A percentile compares a stretch with the other conserved stretches of the same genome.
Conservation (phyloP, 2,888 invertebrate genomes). For the Habrosyne pyritoides region DNA sequence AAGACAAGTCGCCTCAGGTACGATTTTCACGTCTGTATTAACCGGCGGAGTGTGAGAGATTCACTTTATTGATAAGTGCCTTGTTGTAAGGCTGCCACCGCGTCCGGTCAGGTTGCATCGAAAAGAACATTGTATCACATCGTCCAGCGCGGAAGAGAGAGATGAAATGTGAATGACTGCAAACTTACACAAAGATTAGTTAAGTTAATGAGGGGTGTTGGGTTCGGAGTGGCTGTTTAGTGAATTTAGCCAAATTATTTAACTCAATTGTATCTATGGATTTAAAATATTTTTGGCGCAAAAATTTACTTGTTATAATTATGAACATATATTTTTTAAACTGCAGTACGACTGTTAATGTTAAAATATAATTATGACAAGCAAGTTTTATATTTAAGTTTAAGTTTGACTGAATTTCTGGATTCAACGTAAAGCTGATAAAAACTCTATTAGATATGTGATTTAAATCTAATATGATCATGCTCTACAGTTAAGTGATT, state of each 20-base stretch:
- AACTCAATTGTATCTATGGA: too few relatives aligned
- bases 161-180: conserved; percentile 62
- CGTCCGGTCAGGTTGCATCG: conserved; percentile 22
- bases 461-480: background rate
- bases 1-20: conserved; percentile 67
- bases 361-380: too few relatives aligned
- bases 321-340: too few relatives aligned
- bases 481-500: background rate
- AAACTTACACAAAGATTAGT: conserved; percentile 48
- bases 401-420: too few relatives aligned
- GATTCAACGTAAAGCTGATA: background rate
- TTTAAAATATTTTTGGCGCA: too few relatives aligned
- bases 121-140: conserved; percentile 64
- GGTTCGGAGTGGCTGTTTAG: background rate
- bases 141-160: conserved; percentile 59
- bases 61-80: conserved; percentile 20
- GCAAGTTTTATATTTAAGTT: too few relatives aligned
- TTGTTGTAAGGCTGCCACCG: conserved; percentile 19
- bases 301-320: too few relatives aligned
- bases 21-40: conserved; percentile 67
- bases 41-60: conserved; percentile 45
- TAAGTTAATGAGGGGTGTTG: conserved; percentile 22
- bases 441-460: background rate
- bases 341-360: too few relatives aligned
- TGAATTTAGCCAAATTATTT: too few relatives aligned